These are phyloP conservation scores for Drosophila virilis DNA, from an alignment of 1,140 invertebrate species.

Conservation along the genomic window DNA sequence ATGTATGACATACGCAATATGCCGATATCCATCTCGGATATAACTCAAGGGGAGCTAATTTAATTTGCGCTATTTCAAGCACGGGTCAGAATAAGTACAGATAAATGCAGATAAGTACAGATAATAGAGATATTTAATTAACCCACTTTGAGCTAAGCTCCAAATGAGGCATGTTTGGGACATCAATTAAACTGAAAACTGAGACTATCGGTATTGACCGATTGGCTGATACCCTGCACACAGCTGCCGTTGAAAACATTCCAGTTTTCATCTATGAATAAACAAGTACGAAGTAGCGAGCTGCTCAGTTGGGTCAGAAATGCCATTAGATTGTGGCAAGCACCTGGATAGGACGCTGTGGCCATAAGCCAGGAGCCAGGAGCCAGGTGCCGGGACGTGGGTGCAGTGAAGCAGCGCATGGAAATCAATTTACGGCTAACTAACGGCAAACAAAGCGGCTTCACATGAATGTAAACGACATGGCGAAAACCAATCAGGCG, in stretches of 20 bases:
- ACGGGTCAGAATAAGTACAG: background rate
- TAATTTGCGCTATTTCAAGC: background rate
- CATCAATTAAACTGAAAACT: background rate
- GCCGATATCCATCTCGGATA: too few species aligned
- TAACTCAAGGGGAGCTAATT: background rate
- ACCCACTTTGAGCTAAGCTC: background rate
- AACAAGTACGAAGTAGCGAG: background rate
- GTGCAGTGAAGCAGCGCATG: conserved; percentile 7
- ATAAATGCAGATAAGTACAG: background rate
- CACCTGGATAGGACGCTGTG: background rate
- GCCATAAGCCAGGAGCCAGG: background rate
- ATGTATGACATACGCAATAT: too few species aligned
- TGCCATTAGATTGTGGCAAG: background rate
- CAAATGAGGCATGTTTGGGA: background rate
- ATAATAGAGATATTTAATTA: background rate
- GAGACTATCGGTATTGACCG: too few species aligned
- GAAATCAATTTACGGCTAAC: conserved; percentile 44
- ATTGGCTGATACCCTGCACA: too few species aligned
- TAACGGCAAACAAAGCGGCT: conserved; percentile 38
- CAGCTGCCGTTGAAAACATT: too few species aligned
- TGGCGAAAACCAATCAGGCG: conserved; percentile 41
- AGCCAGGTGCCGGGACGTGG: background rate
- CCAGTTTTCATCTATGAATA: too few species aligned
- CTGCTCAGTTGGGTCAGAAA: too few species aligned
- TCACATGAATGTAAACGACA: conserved; percentile 37